Evolutionary conservation across 2,888 invertebrate genomes (phyloP), one percentile per base, ranked within the genome.

Genomic region (Agrochola macilenta): DNA sequence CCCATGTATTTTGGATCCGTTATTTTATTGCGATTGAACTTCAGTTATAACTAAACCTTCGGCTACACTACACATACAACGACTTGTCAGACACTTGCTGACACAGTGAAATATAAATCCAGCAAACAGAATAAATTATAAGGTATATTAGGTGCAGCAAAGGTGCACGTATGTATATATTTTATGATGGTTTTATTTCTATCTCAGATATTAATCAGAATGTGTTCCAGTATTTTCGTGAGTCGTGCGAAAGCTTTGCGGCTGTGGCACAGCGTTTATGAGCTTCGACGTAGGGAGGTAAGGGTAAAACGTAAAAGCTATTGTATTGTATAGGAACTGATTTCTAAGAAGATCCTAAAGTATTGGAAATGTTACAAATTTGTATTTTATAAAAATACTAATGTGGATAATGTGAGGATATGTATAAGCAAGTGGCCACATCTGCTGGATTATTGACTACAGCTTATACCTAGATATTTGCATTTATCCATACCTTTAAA

Each of bases 321-420:
- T 93, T 94, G 90, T 92, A 93, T 89, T 91, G 92, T 93, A 94
- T 94, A 94, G 93, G 93, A 95, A 93, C 91, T 93, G 93, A 94
- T 94, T 94, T 94, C 94, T 94, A 95, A 94, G 90, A 93, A 89
- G 93, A 95, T 96, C 95, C 94, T 95, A 93, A 95, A 95, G 94
- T 96, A 96, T 96, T 95, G 94, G 92, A 95, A 92, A 90, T 96
- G 95, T 96, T 96, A 96, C 96, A 96, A 96, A 96, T 96, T 96
- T 96, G 96, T 96, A 96, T 96, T 96, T 94, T 89, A 87, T 78
- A 89, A 90, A 88, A 87, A 80, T 88, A 88, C 81, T 83, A 73
- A 76, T 88, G 83, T 90, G 90, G 87, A 87, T 90, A 89, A 87
- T 83, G 84, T 85, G 83, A 87, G 77, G 78, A 84, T 85, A 78